Base-by-base conservation (phyloP, 2,797 vertebrate genomes). In the Amphiprion clarkii region DNA sequence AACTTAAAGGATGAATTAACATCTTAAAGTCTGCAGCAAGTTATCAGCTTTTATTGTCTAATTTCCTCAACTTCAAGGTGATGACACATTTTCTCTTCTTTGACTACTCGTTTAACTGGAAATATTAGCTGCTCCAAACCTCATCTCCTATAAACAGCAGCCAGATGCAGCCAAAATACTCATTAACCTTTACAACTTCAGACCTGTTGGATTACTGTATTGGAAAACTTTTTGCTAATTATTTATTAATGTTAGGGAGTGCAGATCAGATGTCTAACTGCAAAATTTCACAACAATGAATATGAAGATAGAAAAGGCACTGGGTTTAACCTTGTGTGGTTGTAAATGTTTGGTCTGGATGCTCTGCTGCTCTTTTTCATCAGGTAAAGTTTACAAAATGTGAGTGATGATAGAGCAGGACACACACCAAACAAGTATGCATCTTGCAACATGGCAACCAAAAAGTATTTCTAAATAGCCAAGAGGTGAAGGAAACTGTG, bases 231-330 rank as follows among this genome's bases (percentile, higher is more conserved):
- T 53, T 49, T 21, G n/a, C 42, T 53, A 60, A 61, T 60, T 23
- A 74, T 67, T 74, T 31, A 48, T 29, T 23, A 21, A 51, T 6
- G 57, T 71, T 64, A 25, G n/a, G 57, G 33, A 39, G 25, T 29
- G 27, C 42, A 33, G 23, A 12, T 19, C 0, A 57, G 19, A 74
- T 29, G 2, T 4, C 36, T 69, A 11, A 25, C 69, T 48, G 16
- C 16, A 71, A 57, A 71, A 1, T 1, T 36, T 57, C 8, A 56
- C 10, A 6, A 19, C 14, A 12, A 9, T 57, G 5, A 48, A 49
- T 29, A 39, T 10, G 9, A 10, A 39, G 23, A 67, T 48, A 51
- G 33, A 33, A 59, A 67, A 44, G 17, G 25, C 19, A 36, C 2
- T 9, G 11, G 10, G 19, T 49, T 74, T 60, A 46, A n/a, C 3